Conservation (phyloP, 1,140 invertebrate genomes). For the Philopotamus ludificatus region DNA sequence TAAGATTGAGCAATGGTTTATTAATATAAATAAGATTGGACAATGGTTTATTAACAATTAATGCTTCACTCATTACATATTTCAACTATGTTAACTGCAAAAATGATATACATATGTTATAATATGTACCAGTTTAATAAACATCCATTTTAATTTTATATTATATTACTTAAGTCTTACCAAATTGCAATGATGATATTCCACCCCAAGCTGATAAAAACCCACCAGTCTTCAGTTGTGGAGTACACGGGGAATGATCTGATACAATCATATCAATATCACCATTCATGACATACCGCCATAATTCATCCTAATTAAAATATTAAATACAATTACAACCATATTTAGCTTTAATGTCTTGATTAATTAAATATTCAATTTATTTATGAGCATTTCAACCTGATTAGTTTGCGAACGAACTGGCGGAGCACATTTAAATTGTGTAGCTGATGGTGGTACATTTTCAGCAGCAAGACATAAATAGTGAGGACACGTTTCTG, state of each 20-base stretch:
- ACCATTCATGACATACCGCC: slow-evolving; percentile 60
- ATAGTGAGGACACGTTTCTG: slow-evolving; percentile 75
- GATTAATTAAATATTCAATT: no score
- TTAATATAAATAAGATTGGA: no score
- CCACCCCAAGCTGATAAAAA: slow-evolving; percentile 73
- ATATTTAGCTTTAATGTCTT: no score
- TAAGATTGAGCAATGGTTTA: no score
- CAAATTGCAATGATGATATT: slow-evolving; percentile 72
- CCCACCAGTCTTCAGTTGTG: slow-evolving; percentile 63
- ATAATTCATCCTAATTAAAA: slow-evolving; percentile 58
- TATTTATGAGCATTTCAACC: no score
- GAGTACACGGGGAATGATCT: slow-evolving; percentile 72
- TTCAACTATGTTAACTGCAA: no score
- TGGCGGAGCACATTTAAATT: slow-evolving; percentile 73
- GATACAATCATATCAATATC: slow-evolving; percentile 68
- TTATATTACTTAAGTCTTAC: slow-evolving; percentile 45
- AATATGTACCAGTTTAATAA: no score
- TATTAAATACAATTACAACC: slow-evolving; percentile 21
- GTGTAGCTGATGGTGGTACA: slow-evolving; percentile 61
- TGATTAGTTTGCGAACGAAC: slow-evolving; percentile 62
- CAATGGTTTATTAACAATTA: no score
- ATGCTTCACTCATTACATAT: no score
- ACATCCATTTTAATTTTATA: no score
- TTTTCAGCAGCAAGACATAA: slow-evolving; percentile 63
- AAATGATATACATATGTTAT: no score